A percentile compares a stretch with the other conserved stretches of the same genome.
phyloP scores from a whole-genome alignment of 2,888 invertebrate genomes.

The Nezara viridula region DNA sequence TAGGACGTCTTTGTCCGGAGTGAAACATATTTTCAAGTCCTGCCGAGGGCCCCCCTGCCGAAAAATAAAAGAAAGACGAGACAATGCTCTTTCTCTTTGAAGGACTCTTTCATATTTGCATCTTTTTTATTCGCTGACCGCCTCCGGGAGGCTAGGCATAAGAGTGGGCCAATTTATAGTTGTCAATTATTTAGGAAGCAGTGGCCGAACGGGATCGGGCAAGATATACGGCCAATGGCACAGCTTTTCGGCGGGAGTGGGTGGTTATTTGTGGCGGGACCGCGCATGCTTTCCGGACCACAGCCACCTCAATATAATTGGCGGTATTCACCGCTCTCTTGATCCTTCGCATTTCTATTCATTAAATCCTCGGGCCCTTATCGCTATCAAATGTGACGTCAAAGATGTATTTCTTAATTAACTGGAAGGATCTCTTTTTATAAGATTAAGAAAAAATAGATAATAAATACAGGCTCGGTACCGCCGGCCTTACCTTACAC shows the following conservation, averaged over 20 bases:
- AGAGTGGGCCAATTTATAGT: constrained; percentile 44
- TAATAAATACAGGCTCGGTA: constrained; percentile 20
- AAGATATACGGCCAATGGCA: constrained; percentile 45
- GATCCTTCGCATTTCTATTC: constrained; percentile 34
- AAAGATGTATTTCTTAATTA: constrained; percentile 49
- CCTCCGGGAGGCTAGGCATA: constrained; percentile 31
- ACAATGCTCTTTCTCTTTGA: constrained; percentile 28
- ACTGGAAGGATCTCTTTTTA: background rate
- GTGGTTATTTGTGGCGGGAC: constrained; percentile 41
- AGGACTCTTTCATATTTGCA: constrained; percentile 37
- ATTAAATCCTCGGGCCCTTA: constrained; percentile 28
- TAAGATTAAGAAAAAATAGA: constrained; percentile 14
- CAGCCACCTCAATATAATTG: constrained; percentile 48
- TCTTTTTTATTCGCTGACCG: constrained; percentile 17
- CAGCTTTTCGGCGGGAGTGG: constrained; percentile 39
- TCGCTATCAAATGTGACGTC: constrained; percentile 29
- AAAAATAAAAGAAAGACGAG: background rate
- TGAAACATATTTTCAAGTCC: constrained; percentile 44
- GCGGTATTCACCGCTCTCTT: constrained; percentile 34
- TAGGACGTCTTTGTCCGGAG: constrained; percentile 39
- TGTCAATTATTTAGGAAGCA: constrained; percentile 50
- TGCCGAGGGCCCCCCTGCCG: background rate
- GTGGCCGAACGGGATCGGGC: constrained; percentile 34
- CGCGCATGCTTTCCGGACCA: constrained; percentile 34
- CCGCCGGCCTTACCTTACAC: constrained; percentile 13